A percentile compares a stretch with the other conserved stretches of the same genome.
Evolutionary conservation across 2,113 vertebrate genomes (phyloP).

Genomic region (Sprattus sprattus): DNA sequence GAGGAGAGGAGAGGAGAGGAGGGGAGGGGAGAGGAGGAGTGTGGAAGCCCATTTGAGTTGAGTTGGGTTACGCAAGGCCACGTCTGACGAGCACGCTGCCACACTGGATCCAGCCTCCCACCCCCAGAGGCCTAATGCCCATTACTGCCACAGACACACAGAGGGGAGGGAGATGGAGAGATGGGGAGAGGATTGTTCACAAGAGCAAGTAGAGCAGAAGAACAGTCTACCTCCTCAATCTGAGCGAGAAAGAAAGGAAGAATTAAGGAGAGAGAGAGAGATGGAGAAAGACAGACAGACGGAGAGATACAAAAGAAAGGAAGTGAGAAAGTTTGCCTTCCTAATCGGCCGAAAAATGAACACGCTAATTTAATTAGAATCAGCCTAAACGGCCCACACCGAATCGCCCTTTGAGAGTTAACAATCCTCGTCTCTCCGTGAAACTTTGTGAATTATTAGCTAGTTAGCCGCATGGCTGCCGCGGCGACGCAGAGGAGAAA

Average conservation of each 20-base stretch:
- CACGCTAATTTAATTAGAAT: slow-evolving; percentile 1
- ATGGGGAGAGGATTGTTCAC: background rate
- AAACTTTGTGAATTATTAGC: background rate
- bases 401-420: background rate
- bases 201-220: slow-evolving; percentile 44
- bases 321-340: background rate
- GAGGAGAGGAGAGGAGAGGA: background rate
- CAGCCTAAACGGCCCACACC: background rate
- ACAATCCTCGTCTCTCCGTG: background rate
- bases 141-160: slow-evolving; percentile 35
- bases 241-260: background rate
- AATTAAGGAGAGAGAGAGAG: background rate
- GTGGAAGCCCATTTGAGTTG: background rate
- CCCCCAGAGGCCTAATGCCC: slow-evolving; percentile 18
- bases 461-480: background rate
- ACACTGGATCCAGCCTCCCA: slow-evolving; percentile 17
- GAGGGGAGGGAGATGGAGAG: background rate
- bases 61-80: slow-evolving; percentile 29
- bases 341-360: background rate
- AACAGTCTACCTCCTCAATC: background rate
- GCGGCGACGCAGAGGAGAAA: background rate
- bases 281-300: background rate
- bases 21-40: background rate
- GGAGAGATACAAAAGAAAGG: background rate
- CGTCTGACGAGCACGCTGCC: background rate